Conservation (phyloP, 2,797 vertebrate genomes). For the Epinephelus malabaricus region DNA sequence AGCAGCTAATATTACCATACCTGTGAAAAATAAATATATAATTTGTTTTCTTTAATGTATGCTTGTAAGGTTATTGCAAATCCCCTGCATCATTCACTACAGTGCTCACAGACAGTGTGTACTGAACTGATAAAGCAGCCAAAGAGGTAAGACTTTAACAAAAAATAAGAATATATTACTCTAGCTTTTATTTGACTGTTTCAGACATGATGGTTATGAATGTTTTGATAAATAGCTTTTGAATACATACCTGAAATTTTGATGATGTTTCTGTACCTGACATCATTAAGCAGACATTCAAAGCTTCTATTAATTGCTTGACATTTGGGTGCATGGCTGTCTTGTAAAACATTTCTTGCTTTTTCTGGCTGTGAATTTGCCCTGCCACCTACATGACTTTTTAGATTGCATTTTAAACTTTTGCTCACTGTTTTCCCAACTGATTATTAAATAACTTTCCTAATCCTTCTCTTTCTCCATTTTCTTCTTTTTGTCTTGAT, state of each 20-base stretch:
- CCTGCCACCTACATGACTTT: conserved; percentile 10
- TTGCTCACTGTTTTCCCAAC: conserved; percentile 16
- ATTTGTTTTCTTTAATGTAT: too few relatives aligned
- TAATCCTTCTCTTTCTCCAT: conserved; percentile 3
- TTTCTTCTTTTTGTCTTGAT: conserved; percentile 22
- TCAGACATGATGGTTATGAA: neutral
- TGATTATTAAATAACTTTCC: neutral
- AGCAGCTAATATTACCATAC: neutral
- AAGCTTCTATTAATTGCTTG: conserved; percentile 11
- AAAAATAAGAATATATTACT: conserved; percentile 26
- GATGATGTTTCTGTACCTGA: neutral
- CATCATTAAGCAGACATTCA: conserved; percentile 11
- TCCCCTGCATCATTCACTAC: conserved; percentile 30
- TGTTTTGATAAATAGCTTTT: conserved; percentile 13
- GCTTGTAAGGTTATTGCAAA: neutral
- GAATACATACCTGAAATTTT: conserved; percentile 13
- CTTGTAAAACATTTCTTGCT: conserved; percentile 12
- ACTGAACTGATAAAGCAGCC: conserved; percentile 32
- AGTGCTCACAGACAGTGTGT: conserved; percentile 20
- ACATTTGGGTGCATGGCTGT: conserved; percentile 18
- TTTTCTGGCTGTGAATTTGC: conserved; percentile 14
- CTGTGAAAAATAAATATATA: conserved; percentile 13
- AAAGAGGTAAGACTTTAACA: conserved; percentile 7
- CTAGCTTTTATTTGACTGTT: conserved; percentile 18
- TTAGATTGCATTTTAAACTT: conserved; percentile 1